Base-by-base conservation (phyloP, 2,113 vertebrate genomes). In the Accipiter virgatus region DNA sequence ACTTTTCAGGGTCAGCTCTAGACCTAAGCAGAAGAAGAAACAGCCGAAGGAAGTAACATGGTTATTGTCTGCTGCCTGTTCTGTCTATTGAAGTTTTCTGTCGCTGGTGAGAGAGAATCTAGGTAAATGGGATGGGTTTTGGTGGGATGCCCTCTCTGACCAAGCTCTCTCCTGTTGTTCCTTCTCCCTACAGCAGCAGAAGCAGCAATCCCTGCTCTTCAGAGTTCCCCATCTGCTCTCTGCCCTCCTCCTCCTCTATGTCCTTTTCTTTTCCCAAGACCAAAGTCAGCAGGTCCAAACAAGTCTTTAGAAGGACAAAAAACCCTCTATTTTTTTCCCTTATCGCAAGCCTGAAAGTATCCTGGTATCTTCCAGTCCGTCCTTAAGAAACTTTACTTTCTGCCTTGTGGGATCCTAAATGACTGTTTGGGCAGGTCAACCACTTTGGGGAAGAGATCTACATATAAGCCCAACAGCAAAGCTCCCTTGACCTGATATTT, bases 21-120 rank as follows among this genome's bases (percentile, higher is more conserved):
- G 47, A 10, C 15, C 4, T 40, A 38, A 67, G 47, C 4, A 70
- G 34, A 13, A 55, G n/a, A 48, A 62, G 12, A 36, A 38, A 27
- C 1, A 55, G 8, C 31, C 25, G 58, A 31, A 56, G 61, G 55
- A 67, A 58, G 13, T 17, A 36, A 36, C 40, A 26, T 0, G 1
- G 26, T 36, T 19, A 34, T 42, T 29, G 10, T 27, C 53, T 38
- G 8, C 34, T 65, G 17, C 38, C 38, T 65, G 10, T 32, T 56
- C n/a, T 86, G 20, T 15, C 48, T 29, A 3, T 5, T 40, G 55
- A 58, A 80, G 8, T n/a, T 56, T 50, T 4, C 6, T 50, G 2
- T 32, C 45, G 26, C 27, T 50, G 9, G 11, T 0, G 0, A 42
- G 34, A 45, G 3, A 65, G 20, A 70, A 53, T 5, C 16, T 38